Base-by-base conservation (phyloP, 1,140 invertebrate genomes). In the Calosoma granatense region DNA sequence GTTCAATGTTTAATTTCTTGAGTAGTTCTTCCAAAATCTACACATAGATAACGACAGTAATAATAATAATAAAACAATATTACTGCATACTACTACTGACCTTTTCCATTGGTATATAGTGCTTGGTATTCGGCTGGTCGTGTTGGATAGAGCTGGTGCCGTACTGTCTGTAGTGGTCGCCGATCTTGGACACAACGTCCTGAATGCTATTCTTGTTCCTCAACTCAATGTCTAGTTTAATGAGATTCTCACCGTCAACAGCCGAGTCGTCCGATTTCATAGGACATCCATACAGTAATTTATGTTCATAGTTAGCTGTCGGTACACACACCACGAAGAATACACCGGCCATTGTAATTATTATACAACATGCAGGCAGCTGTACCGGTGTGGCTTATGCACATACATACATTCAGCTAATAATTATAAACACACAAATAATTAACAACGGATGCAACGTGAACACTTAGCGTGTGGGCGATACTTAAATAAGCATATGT, bases 1-100 rank as follows among this genome's bases (percentile, higher is more conserved):
- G 81, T 57, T 84, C 81, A n/a, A 86, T 80, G 63, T 80, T 74
- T 11, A 85, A 69, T 67, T 85, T 84, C 58, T 72, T 78, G 51
- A 85, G 67, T 22, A 85, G 64, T 63, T 85, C 81, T 58, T 82
- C 76, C 17, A 85, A 70, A 53, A 85, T 81, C 79, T 84, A 53
- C 19, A 53, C n/a, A n/a, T 36, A 9, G 30, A 9, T 36, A 20
- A 41, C 23, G 2, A 43, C 3, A 54, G 30, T 52, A 9, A 59
- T 36, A 36, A n/a, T 9, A 9, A 9, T 9, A 36, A 36, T 36
- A 36, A 36, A 36, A 36, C 9, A 9, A 36, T n/a, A 36, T 36
- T 36, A 9, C n/a, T 36, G n/a, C 9, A 36, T 36, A 36, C 9
- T n/a, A 36, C 9, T n/a, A 9, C 9, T 53, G 21, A 53, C 51